Base-by-base conservation (phyloP, 2,113 vertebrate species). In the pig (Sus scrofa) region DNA sequence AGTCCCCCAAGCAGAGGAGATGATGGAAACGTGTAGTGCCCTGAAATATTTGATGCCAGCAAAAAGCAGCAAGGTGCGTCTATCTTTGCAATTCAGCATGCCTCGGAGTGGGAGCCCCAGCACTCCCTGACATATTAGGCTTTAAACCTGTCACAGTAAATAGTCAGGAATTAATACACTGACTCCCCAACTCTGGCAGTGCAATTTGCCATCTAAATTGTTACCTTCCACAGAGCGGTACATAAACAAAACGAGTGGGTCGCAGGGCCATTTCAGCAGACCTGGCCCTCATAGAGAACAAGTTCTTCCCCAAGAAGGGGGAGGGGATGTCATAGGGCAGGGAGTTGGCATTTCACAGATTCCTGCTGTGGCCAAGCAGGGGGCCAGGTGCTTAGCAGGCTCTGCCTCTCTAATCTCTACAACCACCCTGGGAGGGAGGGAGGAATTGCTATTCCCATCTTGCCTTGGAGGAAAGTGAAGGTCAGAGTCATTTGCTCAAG, bases 121-220 rank as follows among this genome's bases (percentile, higher is more conserved):
- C 1, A 7, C 26, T 39, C 27, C 71, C 90, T 82, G 90, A 96
- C 67, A 87, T 50, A 56, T 14, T 26, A 32, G 37, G 62, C 92
- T 90, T 62, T 97, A 92, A 95, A 96, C 79, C 92, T 95, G 96
- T 97, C 96, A 86, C 71, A 50, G 94, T 71, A 94, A 97, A 96
- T 34, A 85, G 74, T 71, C 52, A 14, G 96, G 73, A 96, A 95
- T 97, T 95, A 95, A 92, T 58, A 92, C 92, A 70, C 84, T 67
- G 24, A 14, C 79, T 97, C 90, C 81, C 81, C 0, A 0, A 15
- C 56, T 37, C 95, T 86, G 87, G 94, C 92, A 88, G 92, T 6
- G 34, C 75, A 90, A 94, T 92, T 97, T 97, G 94, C 94, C 92
- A 63, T 60, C 96, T 97, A 78, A 97, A 96, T 94, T 92, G 96